phyloP scores from a whole-genome alignment of 2,888 invertebrate genomes.

The Dryobota labecula region DNA sequence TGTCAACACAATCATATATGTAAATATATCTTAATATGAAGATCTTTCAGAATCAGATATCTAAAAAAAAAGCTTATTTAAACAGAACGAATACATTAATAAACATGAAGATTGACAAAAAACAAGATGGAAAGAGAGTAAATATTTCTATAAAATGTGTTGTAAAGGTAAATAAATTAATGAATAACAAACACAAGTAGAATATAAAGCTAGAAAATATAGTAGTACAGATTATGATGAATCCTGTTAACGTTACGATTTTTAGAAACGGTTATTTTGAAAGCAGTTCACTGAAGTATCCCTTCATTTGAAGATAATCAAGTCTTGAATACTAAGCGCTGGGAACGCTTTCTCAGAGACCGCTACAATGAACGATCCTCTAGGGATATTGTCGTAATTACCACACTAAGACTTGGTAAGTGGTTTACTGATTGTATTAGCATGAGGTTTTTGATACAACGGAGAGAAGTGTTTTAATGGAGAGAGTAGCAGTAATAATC shows the following conservation, averaged over 20 bases:
- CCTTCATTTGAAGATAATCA: conserved; percentile 31
- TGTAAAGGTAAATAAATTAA: background rate
- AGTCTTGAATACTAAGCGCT: conserved; percentile 21
- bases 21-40: conserved; percentile 1
- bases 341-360: conserved; percentile 25
- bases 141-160: background rate
- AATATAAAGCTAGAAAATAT: background rate
- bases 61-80: background rate
- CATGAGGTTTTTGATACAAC: conserved; percentile 8
- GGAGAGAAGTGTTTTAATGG: background rate
- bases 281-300: background rate
- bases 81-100: background rate
- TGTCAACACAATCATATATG: background rate
- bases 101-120: background rate
- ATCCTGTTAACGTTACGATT: background rate
- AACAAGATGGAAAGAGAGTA: background rate
- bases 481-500: background rate
- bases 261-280: background rate
- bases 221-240: background rate
- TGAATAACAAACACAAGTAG: background rate
- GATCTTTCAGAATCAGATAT: background rate
- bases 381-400: conserved; percentile 37
- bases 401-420: conserved; percentile 51
- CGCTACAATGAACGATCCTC: conserved; percentile 48
- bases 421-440: conserved; percentile 30